phyloP scores from a whole-genome alignment of 1,140 invertebrate genomes.

The Drosophila saltans region DNA sequence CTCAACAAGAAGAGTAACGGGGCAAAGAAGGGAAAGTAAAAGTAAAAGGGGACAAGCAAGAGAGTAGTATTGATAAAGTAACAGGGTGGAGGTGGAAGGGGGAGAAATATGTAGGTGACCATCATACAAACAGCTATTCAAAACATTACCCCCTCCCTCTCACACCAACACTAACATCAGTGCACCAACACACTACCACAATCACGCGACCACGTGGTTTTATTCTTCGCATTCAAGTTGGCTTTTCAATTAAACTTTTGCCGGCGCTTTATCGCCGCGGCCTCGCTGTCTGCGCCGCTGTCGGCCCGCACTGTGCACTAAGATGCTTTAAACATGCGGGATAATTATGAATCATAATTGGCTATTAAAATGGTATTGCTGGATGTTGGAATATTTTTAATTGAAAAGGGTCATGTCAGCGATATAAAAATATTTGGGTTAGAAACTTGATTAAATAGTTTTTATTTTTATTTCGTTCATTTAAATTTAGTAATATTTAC shows the following conservation, averaged over 20 bases:
- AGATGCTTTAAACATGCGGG: slow-evolving; percentile 13
- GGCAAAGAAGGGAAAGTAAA: slow-evolving; percentile 34
- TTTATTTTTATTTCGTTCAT: not conserved
- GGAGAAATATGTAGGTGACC: not conserved
- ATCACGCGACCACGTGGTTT: slow-evolving; percentile 68
- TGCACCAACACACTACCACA: slow-evolving; percentile 28
- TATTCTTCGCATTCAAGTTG: slow-evolving; percentile 49
- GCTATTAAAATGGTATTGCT: slow-evolving; percentile 4
- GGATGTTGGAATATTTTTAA: not conserved
- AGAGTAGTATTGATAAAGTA: not conserved
- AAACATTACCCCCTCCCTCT: slow-evolving; percentile 25
- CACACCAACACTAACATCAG: slow-evolving; percentile 23
- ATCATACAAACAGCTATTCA: slow-evolving; percentile 31
- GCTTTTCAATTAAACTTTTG: slow-evolving; percentile 68
- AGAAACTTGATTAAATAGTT: not conserved
- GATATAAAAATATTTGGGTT: slow-evolving; percentile 1
- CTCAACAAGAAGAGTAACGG: slow-evolving; percentile 27
- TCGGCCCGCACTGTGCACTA: slow-evolving; percentile 32
- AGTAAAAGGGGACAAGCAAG: slow-evolving; percentile 7
- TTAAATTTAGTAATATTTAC: not conserved
- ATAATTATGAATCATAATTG: slow-evolving; percentile 10
- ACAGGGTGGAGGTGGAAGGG: not conserved
- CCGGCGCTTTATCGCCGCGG: slow-evolving; percentile 41
- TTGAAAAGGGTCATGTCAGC: not conserved
- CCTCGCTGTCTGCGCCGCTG: not conserved